Base-by-base conservation (phyloP, 2,888 invertebrate species). In the Dynastes hyllus region DNA sequence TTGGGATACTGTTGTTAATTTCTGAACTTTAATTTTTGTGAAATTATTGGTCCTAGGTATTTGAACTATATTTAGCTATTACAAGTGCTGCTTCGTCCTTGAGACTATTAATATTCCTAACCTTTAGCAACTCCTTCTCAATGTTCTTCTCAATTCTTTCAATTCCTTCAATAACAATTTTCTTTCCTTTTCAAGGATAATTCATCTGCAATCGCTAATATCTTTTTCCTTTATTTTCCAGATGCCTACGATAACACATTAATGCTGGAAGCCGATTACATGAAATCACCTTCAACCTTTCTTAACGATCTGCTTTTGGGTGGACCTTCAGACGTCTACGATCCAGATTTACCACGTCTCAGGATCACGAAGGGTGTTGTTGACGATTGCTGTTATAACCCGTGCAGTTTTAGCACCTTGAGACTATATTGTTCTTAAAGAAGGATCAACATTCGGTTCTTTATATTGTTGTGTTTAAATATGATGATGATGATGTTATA, bases 341-440 rank as follows among this genome's bases (percentile, higher is more conserved):
- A 75, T 5, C 16, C 73, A 0, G 73, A 75, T 45, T n/a, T 27
- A 8, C 73, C 73, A n/a, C 73, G n/a, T 2, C 63, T 61, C 40
- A 37, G 73, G n/a, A 61, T 75, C 6, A 50, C 45, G n/a, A 75
- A 75, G 45, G 73, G 73, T 1, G 73, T 75, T 4, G 73, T 75
- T 22, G 61, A 75, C 40, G 73, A 75, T 11, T 75, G 73, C 9
- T 75, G 73, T 45, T 45, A 61, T 13, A 75, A 45, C 11, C 73
- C 73, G 9, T 75, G 73, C 27, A 40, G 61, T 45, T 40, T 27
- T n/a, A 32, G 45, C 11, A 75, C 73, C 4, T 8, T 75, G 8
- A 55, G 37, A 29, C 4, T 61, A 3, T 75, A 75, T 16, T 75
- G 73, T 61, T 29, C 73, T 37, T 75, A 61, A 61, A 27, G 22